Evolutionary conservation across 2,797 vertebrate species (phyloP).

Genomic region (Onychomys arenicola): DNA sequence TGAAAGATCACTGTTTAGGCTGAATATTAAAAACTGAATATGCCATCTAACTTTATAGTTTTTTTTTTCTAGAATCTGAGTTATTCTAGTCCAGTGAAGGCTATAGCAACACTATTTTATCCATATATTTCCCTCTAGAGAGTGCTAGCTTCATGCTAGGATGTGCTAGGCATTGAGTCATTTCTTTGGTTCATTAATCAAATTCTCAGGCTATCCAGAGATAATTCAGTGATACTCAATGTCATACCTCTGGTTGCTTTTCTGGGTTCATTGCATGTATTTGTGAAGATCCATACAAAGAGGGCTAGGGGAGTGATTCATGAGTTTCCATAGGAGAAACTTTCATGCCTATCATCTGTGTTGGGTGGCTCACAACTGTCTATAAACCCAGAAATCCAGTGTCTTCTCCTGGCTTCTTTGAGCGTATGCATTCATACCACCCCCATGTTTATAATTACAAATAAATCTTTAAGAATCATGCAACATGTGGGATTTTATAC

Average conservation of each 20-base stretch:
- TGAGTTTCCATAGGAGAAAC: background rate
- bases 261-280: background rate
- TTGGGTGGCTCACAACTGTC: background rate
- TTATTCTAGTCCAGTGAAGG: conserved; percentile 17
- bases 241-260: background rate
- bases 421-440: background rate
- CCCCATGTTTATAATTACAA: background rate
- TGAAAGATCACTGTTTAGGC: conserved; percentile 44
- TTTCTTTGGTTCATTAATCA: conserved; percentile 39
- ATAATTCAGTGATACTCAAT: conserved; percentile 1
- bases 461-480: conserved; percentile 21
- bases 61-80: conserved; percentile 38
- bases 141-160: background rate
- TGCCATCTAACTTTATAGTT: background rate
- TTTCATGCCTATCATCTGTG: background rate
- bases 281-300: conserved; percentile 8
- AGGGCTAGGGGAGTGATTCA: background rate
- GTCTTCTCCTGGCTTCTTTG: background rate
- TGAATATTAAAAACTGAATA: conserved; percentile 41
- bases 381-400: background rate
- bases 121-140: background rate
- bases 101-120: background rate
- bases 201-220: background rate
- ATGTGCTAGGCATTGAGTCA: background rate
- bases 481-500: conserved; percentile 18